Evolutionary conservation across 2,888 invertebrate species (phyloP).

Genomic region (Thereva unica): DNA sequence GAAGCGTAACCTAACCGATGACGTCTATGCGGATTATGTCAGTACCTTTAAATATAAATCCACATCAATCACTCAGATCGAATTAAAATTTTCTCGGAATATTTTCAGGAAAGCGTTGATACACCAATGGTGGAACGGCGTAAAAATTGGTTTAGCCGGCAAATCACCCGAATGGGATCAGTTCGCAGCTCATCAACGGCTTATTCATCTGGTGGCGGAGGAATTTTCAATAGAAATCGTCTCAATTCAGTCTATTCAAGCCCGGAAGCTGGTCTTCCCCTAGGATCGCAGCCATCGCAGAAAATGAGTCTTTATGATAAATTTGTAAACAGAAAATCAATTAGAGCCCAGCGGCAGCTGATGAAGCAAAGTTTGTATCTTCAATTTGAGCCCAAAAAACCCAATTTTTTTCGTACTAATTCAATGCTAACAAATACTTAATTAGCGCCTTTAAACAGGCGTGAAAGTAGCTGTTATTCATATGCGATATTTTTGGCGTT

Average conservation of each 20-base stretch:
- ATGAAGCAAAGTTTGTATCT: slow-evolving; percentile 68
- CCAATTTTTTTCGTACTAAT: slow-evolving; percentile 10
- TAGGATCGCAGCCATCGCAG: slow-evolving; percentile 54
- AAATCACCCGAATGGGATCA: slow-evolving; percentile 84
- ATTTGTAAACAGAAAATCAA: slow-evolving; percentile 77
- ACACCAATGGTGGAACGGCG: slow-evolving; percentile 83
- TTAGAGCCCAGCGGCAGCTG: slow-evolving; percentile 58
- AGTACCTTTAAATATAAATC: slow-evolving; percentile 57
- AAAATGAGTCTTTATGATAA: slow-evolving; percentile 86
- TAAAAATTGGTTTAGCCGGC: slow-evolving; percentile 87
- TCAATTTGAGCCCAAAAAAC: slow-evolving; percentile 12
- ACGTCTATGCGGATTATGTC: slow-evolving; percentile 88
- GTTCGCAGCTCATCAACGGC: slow-evolving; percentile 83
- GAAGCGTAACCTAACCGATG: slow-evolving; percentile 71
- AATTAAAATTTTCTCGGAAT: slow-evolving; percentile 1
- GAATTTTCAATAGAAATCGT: slow-evolving; percentile 73
- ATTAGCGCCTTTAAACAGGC: slow-evolving; percentile 13
- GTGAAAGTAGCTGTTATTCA: slow-evolving; percentile 10
- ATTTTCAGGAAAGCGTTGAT: slow-evolving; percentile 81
- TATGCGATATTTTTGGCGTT: too few species aligned
- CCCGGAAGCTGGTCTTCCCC: slow-evolving; percentile 64
- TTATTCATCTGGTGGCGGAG: slow-evolving; percentile 74
- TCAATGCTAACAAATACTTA: slow-evolving; percentile 15
- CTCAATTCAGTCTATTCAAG: slow-evolving; percentile 76
- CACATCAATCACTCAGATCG: neutral